Evolutionary conservation across 2,888 invertebrate genomes (phyloP), one percentile per base, ranked within the genome.

Genomic region (Patella ulyssiponensis): DNA sequence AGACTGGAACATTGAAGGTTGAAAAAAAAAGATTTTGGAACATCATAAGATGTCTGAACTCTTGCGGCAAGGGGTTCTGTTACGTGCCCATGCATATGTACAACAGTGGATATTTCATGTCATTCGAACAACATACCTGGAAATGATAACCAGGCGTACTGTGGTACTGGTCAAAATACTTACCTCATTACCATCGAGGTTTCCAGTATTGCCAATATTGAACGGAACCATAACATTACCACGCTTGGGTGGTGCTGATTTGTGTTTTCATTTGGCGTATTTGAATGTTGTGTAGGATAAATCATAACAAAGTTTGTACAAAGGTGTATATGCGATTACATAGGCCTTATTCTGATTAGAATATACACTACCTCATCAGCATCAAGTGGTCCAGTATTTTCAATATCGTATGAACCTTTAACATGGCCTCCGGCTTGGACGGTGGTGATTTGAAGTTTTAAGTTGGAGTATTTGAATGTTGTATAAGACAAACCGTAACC

Each of bases 141-240:
- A 33, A 33, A 33, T 33, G 4, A 33, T 5, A 33, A 33, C 0
- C 33, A 33, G 7, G 3, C 33, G 33, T 33, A 4, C 33, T 33
- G 4, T 0, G 33, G 7, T 33, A 33, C 4, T 4, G 5, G 0
- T 5, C 3, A 33, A 4, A 0, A 33, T 33, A 33, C 3, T 78
- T 78, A 90, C 89, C 87, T 90, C 90, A 79, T 89, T 87, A 15
- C 87, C 85, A 79, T 84, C 84, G 75, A 82, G 82, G 9, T 80
- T 74, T 72, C 89, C 90, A 3, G 72, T 80, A 80, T 90, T 90
- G 17, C 44, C 74, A 11, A 90, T 82, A 9, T 77, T 56, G n/a
- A 87, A 88, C 52, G 77, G 71, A 9, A 84, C 64, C 33, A 75
- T 75, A 58, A 87, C 80, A 44, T 82, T 76, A 9, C 85, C 80